Evolutionary conservation across 1,140 invertebrate species (phyloP), one percentile per base, ranked within the genome.

Genomic region (Dryas iulia): DNA sequence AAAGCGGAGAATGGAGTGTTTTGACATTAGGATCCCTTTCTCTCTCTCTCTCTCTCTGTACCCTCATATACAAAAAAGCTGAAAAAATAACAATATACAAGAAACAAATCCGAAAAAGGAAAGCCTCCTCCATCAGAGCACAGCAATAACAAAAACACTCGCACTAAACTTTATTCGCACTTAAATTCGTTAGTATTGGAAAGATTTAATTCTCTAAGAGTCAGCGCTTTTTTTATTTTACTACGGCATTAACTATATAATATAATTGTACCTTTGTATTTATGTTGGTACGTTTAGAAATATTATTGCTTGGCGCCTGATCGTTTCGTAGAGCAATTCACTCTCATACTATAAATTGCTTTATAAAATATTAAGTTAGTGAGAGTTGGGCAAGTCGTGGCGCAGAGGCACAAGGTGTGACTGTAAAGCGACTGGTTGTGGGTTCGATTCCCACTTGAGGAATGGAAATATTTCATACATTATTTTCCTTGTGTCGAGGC

Each of bases 181-280:
- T 77, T 89, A 82, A 89, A 87, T 70, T 76, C 64, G 62, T 78
- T 76, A 76, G 77, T 83, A 83, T 89, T 79, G 73, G 78, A 81
- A 79, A 85, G 77, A 86, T 88, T 88, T 86, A 88, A 89, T 87
- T 89, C 80, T 76, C 83, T 75, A 82, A 80, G 79, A 80, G 82
- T 87, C 85, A 84, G 83, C 86, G 79, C 81, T 85, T 89, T 47
- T n/a, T 84, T 86, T 83, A 89, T 87, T 89, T 89, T 86, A 89
- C 79, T 80, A 73, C 58, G 66, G 63, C 83, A 86, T 87, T 87
- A 89, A 85, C 77, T 47, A 47, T 47, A 39, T 14, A 73, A 78
- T 80, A 79, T 88, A 79, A 86, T 78, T 79, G 79, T 70, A 71
- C 67, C 52, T 64, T 67, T 59, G 60, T 71, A 35, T 71, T 53